Conservation (phyloP, 2,113 vertebrate species). For the Petroica traversi region DNA sequence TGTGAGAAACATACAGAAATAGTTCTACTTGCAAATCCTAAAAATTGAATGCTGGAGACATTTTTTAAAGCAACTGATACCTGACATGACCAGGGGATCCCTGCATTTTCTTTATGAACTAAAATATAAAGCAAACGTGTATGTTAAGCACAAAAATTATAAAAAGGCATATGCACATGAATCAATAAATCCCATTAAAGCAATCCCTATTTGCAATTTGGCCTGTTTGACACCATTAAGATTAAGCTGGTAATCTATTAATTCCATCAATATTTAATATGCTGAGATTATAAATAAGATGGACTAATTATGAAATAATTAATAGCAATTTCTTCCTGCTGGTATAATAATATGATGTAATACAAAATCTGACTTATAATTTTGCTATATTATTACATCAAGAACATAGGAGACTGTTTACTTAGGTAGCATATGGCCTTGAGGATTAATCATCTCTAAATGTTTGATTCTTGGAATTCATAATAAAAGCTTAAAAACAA, state of each 20-base stretch:
- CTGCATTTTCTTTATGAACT: neutral
- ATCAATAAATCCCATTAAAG: constrained; percentile 37
- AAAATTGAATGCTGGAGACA: neutral
- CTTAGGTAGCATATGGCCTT: neutral
- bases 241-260: constrained; percentile 17
- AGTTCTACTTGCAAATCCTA: neutral
- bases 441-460: neutral
- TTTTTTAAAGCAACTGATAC: neutral
- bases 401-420: neutral
- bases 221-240: constrained; percentile 24
- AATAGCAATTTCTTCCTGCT: constrained; percentile 24
- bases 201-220: constrained; percentile 7
- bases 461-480: neutral
- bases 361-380: constrained; percentile 1
- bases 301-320: constrained; percentile 37
- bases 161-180: neutral
- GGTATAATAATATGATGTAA: neutral
- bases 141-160: neutral
- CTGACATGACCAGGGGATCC: neutral
- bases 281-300: constrained; percentile 7
- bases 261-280: constrained; percentile 43
- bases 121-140: neutral
- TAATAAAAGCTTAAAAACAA: neutral
- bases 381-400: neutral
- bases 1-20: neutral